Base-by-base conservation (phyloP, 2,113 vertebrate genomes). In the Solea senegalensis region DNA sequence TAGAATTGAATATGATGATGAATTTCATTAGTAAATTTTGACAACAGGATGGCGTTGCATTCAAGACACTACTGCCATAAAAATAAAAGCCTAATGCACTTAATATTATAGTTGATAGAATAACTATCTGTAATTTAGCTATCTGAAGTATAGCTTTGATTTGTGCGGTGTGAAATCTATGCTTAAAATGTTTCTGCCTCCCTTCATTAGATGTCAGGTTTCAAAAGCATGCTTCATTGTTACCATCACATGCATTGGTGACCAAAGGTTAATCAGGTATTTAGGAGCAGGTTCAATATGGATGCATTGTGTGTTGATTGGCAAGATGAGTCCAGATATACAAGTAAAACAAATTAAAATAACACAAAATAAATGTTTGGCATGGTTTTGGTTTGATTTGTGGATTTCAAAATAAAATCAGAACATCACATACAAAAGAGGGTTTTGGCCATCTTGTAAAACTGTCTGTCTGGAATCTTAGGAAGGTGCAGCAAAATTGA, bases 291-390 rank as follows among this genome's bases (percentile, higher is more conserved):
- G 13, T 78, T 79, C 55, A 21, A 84, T 43, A 82, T 74, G 80
- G 85, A 76, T 83, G 89, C 86, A 86, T 73, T 79, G 81, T 78
- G 89, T 90, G 88, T 90, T 87, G 85, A 92, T 89, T 91, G 88
- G 85, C 91, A 91, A 86, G 81, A 91, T 86, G 88, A 91, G 86
- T 91, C 86, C 88, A 79, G 80, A 74, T 76, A 77, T 56, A 72
- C 0, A 72, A 68, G 16, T 63, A 81, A 65, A 69, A 54, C 9
- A 15, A 16, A 76, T 65, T 45, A 0, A 9, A 55, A 64, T 55
- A 39, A 59, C 14, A n/a, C 14, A 7, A 54, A 40, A 69, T 53
- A 51, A 43, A 72, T 53, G 63, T 65, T 55, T 76, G 61, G 27
- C 64, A 69, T 80, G 78, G 77, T 80, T 82, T 64, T 80, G 80